Conservation (phyloP, 2,797 vertebrate species). For the Pelobates cultripes region DNA sequence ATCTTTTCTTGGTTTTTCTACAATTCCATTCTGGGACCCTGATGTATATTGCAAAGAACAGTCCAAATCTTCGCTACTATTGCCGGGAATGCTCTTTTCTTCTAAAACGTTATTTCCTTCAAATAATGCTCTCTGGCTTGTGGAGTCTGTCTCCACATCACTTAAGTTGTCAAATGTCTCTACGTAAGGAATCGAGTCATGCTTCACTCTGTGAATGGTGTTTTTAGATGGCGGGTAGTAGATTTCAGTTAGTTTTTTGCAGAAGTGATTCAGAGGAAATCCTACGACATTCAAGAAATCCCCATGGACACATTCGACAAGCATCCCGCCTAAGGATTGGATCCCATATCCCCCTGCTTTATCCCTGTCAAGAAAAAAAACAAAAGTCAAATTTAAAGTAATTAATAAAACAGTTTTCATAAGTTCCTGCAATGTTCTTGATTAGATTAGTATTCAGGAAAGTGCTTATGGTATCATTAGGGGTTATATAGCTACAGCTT, state of each 20-base stretch:
- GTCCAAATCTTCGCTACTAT: neutral
- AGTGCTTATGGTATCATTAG: no score
- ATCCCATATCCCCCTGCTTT: constrained; percentile 97
- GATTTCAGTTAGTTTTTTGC: constrained; percentile 81
- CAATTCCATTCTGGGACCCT: constrained; percentile 7
- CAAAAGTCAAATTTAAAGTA: neutral
- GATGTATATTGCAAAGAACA: neutral
- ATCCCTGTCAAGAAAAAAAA: constrained; percentile 78
- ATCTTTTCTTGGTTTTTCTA: neutral
- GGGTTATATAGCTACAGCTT: no score
- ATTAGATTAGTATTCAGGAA: no score
- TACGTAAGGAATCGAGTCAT: constrained; percentile 62
- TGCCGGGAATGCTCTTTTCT: neutral
- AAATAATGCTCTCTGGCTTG: neutral
- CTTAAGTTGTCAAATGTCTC: constrained; percentile 63
- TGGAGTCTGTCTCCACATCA: constrained; percentile 57
- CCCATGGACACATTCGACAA: constrained; percentile 88
- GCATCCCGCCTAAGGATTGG: constrained; percentile 92
- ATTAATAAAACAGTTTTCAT: no score
- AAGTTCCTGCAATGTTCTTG: no score
- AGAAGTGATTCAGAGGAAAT: constrained; percentile 95
- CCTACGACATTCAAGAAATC: constrained; percentile 95
- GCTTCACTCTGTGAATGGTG: constrained; percentile 23
- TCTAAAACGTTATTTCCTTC: neutral
- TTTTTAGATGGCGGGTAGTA: constrained; percentile 61